A percentile compares a stretch with the other conserved stretches of the same genome.
Evolutionary conservation across 2,888 invertebrate species (phyloP).

Genomic region (Bhutanitis thaidina): DNA sequence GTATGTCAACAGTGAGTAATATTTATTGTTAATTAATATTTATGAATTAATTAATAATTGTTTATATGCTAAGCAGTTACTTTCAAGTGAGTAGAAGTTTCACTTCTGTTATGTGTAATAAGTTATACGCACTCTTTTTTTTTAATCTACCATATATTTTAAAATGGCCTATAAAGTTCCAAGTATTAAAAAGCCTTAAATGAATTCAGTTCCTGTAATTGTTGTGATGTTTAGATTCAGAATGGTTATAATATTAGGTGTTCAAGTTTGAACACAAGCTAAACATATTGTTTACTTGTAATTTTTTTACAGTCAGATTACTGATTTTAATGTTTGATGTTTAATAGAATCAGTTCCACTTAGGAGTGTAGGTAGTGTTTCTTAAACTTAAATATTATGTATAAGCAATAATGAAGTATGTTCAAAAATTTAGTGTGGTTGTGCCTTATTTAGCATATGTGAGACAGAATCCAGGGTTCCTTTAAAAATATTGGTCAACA

Average conservation of each 20-base stretch:
- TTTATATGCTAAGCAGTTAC: too few relatives aligned
- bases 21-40: too few relatives aligned
- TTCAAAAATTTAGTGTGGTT: constrained; percentile 42
- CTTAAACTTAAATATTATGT: background rate
- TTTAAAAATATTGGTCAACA: constrained; percentile 44
- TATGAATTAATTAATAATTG: too few relatives aligned
- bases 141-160: too few relatives aligned
- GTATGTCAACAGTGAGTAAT: too few relatives aligned
- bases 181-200: background rate
- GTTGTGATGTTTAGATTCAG: constrained; percentile 12
- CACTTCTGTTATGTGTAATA: too few relatives aligned
- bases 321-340: too few relatives aligned
- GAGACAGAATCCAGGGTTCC: constrained; percentile 50
- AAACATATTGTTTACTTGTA: background rate
- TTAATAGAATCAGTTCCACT: background rate
- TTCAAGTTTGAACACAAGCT: background rate
- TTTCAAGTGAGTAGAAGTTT: too few relatives aligned
- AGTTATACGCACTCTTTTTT: too few relatives aligned
- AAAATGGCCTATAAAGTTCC: too few relatives aligned
- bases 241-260: constrained; percentile 17
- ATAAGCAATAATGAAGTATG: constrained; percentile 16
- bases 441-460: constrained; percentile 65
- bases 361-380: background rate
- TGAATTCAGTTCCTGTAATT: constrained; percentile 18
- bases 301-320: background rate